Conservation (phyloP, 2,113 vertebrate genomes). For the Lampris megalopsis region DNA sequence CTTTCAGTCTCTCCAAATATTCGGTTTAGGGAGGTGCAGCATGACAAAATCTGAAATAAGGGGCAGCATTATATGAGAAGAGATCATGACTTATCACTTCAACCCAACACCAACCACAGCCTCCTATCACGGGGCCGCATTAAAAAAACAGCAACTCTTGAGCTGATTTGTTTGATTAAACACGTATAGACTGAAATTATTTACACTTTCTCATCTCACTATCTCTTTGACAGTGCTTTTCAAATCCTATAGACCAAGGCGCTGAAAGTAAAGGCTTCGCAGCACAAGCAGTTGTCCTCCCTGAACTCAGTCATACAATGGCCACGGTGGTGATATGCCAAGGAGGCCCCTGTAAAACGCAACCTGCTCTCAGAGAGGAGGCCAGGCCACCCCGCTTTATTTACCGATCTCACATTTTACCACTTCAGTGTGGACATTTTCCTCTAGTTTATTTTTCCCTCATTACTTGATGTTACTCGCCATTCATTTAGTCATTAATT, state of each 20-base stretch:
- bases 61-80: no score
- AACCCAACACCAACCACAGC: no score
- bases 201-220: not conserved
- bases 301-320: slow-evolving; percentile 26
- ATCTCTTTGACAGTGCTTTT: not conserved
- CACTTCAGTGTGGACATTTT: not conserved
- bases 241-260: not conserved
- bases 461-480: not conserved
- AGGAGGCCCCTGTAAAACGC: slow-evolving; percentile 12
- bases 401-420: slow-evolving; percentile 33
- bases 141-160: no score
- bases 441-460: not conserved
- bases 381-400: not conserved
- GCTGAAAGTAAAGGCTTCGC: not conserved
- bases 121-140: no score
- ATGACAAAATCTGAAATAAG: no score
- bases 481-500: slow-evolving; percentile 1
- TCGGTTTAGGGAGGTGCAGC: no score
- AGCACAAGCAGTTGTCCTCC: slow-evolving; percentile 6
- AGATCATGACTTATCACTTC: no score
- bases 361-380: slow-evolving; percentile 9
- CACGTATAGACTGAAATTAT: not conserved
- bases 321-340: slow-evolving; percentile 23
- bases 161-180: not conserved
- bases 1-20: no score